A percentile compares a stretch with the other conserved stretches of the same genome.
Conservation (phyloP, 2,797 vertebrate species). For the Artibeus jamaicensis region DNA sequence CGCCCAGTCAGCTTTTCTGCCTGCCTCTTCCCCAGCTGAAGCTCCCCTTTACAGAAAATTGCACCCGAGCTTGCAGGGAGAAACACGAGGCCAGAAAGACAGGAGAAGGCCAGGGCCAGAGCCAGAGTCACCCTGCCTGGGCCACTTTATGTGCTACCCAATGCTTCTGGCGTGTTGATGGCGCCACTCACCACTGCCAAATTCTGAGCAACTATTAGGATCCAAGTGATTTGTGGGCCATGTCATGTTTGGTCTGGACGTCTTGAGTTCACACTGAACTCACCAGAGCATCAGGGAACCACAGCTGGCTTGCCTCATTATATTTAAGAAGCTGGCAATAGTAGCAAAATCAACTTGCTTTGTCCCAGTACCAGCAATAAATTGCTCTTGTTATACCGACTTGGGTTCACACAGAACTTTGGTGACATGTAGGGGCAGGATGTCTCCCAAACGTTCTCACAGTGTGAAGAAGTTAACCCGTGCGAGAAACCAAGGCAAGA, state of each 20-base stretch:
- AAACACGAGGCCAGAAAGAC: neutral
- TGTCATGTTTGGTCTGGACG: no score
- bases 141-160: neutral
- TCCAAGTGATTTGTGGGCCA: neutral
- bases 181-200: neutral
- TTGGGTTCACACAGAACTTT: neutral
- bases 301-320: neutral
- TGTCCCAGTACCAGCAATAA: neutral
- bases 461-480: neutral
- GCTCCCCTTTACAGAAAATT: neutral
- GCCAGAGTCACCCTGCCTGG: neutral
- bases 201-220: neutral
- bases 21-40: neutral
- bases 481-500: neutral
- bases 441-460: neutral
- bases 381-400: neutral
- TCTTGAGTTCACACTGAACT: neutral
- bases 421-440: neutral
- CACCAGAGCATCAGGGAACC: neutral
- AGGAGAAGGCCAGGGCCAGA: neutral
- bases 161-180: neutral
- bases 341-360: neutral
- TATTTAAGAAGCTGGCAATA: neutral
- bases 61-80: neutral
- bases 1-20: constrained; percentile 58